Evolutionary conservation across 2,113 vertebrate genomes (phyloP), one percentile per base, ranked within the genome.

Genomic region (Australoheros scitulus): DNA sequence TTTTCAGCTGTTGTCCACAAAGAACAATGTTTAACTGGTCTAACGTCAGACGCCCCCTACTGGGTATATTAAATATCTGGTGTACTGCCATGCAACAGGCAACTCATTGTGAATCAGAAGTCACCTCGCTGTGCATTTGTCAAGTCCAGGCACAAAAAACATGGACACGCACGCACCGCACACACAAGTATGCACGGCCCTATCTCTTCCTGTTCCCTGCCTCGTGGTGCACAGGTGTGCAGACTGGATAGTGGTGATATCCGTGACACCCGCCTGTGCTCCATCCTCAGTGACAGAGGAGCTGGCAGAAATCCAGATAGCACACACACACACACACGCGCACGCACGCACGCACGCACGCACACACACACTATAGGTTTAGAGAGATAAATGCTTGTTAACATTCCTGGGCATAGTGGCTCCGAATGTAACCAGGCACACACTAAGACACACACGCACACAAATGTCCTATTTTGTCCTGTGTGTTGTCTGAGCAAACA

Each of bases 401-500:
- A 89, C 83, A 93, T 92, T 93, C 92, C 85, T 76, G 61, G 52
- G 56, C 61, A 57, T 24, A 77, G 85, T 22, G 43, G 78, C 88
- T 88, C 63, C 52, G 36, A 84, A 76, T 68, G 83, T 86, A 86
- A 75, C 61, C 80, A 76, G 70, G 52, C 79, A 86, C 61, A 79
- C 61, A 59, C 81, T 26, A 26, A 26, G 26, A 5, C 55, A 34
- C 81, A 76, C 41, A 24, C 38, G 74, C 70, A 81, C 81, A 82
- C 72, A 70, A 83, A 76, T 61, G 63, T 84, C 80, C 84, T 87
- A 89, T 93, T 70, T 94, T 95, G 94, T 90, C 86, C 92, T 61
- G 82, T 29, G 87, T 91, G 92, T 93, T 93, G 91, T 93, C 92
- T 92, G 91, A 95, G 94, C 92, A 95, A 95, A 95, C 91, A 94